These are phyloP conservation scores for Bos indicus DNA, from an alignment of 2,113 vertebrate genomes.

Conservation along the genomic window DNA sequence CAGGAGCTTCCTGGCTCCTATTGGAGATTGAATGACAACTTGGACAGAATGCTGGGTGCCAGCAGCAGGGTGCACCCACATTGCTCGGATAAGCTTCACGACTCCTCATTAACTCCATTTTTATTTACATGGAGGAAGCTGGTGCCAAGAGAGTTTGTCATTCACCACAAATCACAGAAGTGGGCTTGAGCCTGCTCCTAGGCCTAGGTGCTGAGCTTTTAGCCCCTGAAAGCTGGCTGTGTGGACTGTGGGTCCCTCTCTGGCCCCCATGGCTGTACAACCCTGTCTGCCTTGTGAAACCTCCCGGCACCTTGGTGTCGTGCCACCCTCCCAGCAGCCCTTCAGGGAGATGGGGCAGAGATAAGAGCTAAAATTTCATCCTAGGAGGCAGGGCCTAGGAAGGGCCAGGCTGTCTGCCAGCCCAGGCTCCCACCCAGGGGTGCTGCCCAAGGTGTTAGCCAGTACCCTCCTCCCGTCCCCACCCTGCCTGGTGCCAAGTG, in stretches of 20 bases:
- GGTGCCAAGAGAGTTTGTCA: not conserved
- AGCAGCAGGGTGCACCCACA: not conserved
- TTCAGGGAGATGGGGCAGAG: not conserved
- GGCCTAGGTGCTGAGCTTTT: not conserved
- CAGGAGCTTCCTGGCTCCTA: too few relatives aligned
- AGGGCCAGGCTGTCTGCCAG: not conserved
- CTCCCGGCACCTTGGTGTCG: not conserved
- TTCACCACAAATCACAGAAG: not conserved
- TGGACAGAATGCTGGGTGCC: not conserved
- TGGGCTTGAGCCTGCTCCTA: not conserved
- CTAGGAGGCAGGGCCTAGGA: not conserved
- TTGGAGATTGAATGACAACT: too few relatives aligned
- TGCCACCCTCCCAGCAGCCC: not conserved
- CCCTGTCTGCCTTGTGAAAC: not conserved
- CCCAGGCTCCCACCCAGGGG: too few relatives aligned
- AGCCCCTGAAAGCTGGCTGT: not conserved
- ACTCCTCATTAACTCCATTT: not conserved
- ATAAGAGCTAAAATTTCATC: not conserved
- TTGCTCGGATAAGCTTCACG: not conserved
- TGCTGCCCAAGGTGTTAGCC: not conserved
- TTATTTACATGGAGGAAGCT: not conserved
- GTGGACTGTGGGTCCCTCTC: too few relatives aligned
- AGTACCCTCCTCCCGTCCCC: rapidly evolving
- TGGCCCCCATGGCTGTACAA: rapidly evolving
- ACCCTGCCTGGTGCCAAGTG: too few relatives aligned